Evolutionary conservation across 2,888 invertebrate species (phyloP), one percentile per base, ranked within the genome.

Genomic region (Drosophila maculinotata): DNA sequence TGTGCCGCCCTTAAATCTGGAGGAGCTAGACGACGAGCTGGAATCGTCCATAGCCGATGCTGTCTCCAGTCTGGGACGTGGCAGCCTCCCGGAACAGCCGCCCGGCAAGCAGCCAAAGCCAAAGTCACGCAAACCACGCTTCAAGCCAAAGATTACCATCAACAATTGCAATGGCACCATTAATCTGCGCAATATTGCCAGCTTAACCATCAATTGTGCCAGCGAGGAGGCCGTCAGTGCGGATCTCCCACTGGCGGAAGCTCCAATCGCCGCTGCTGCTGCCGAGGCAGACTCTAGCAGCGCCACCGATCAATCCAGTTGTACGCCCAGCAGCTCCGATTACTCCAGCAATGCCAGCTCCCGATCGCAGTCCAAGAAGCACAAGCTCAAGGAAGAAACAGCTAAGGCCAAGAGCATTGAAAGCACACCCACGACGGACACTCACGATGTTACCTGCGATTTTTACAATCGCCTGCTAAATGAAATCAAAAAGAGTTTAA

Each of bases 101-200:
- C 47, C 52, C 25, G 42, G 35, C 47, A 41, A 77, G 15, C 42
- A 77, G 15, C 42, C 53, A 12, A 82, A 85, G 30, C 58, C 74
- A 42, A 76, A 87, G 49, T 20, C 72, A 8, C 86, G 87, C 49
- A 84, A 88, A 31, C 85, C 80, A 2, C 85, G 85, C 42, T 89
- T 89, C 49, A 91, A 90, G 66, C 90, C 91, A 70, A 91, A 91
- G 76, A 91, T 91, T 17, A 91, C 91, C 15, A 91, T 91, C 15
- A 91, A 91, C 69, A 91, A 91, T 52, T 91, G 91, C 76, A 91
- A 91, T 59, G 91, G 91, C 38, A 91, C 90, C 7, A 91, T 91
- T 4, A 91, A 91, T 68, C 69, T 92, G 51, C 89, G 91, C 31
- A 92, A 92, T 62, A 91, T 91, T 14, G 90, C 91, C 26, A 91